Percentiles rank a stretch among this genome's conserved stretches.
Evolutionary conservation across 2,888 invertebrate species (phyloP).

Genomic region (Erebia epiphron): DNA sequence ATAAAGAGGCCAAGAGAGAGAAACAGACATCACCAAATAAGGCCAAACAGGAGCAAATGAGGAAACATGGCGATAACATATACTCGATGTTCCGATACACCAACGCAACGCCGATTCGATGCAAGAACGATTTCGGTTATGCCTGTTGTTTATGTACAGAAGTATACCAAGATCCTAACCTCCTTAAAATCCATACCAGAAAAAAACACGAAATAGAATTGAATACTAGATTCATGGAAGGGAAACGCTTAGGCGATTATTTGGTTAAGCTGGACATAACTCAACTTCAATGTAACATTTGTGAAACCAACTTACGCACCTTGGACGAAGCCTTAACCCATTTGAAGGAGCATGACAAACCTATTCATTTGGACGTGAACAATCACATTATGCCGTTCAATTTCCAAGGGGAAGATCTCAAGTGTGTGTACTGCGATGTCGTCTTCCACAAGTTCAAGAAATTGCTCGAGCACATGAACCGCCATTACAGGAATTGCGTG

Average conservation of each 20-base stretch:
- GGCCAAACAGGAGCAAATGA: slow-evolving; percentile 36
- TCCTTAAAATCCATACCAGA: slow-evolving; percentile 45
- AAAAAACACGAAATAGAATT: slow-evolving; percentile 28
- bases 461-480: slow-evolving; percentile 52
- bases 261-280: slow-evolving; percentile 56
- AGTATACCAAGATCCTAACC: slow-evolving; percentile 42
- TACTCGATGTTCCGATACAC: slow-evolving; percentile 46
- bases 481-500: slow-evolving; percentile 51
- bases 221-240: slow-evolving; percentile 33
- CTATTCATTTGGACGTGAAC: slow-evolving; percentile 49
- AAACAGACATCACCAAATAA: slow-evolving; percentile 26
- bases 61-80: slow-evolving; percentile 45
- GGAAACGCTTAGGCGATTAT: slow-evolving; percentile 42
- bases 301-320: slow-evolving; percentile 42
- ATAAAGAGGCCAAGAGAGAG: slow-evolving; percentile 20
- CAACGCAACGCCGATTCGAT: slow-evolving; percentile 51
- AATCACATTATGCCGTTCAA: slow-evolving; percentile 55
- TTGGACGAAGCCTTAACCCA: slow-evolving; percentile 49
- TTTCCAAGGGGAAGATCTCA: slow-evolving; percentile 46
- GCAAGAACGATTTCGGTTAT: slow-evolving; percentile 45
- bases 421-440: slow-evolving; percentile 47
- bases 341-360: slow-evolving; percentile 48
- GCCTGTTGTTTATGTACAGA: slow-evolving; percentile 46
- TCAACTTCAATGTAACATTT: slow-evolving; percentile 49
- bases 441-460: slow-evolving; percentile 48